Conservation (phyloP, 2,113 vertebrate genomes). For the Sardina pilchardus region DNA sequence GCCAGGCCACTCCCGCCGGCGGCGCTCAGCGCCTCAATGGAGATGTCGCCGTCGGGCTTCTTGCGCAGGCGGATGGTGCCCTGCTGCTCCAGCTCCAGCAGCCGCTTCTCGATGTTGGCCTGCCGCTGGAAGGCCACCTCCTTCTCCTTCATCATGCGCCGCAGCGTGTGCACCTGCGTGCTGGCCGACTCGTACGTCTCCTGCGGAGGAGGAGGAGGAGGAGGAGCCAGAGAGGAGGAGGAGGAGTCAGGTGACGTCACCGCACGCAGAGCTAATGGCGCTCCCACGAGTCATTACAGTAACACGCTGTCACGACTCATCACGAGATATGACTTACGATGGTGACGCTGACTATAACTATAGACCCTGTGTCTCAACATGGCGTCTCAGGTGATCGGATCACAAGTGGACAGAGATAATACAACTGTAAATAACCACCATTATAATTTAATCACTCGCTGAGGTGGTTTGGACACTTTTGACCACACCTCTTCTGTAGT, state of each 20-base stretch:
- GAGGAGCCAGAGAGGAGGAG: conserved; percentile 34
- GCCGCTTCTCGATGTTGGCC: conserved; percentile 76
- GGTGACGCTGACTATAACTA: not conserved
- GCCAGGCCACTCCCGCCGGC: conserved; percentile 40
- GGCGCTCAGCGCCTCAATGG: conserved; percentile 65
- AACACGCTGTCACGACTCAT: not conserved
- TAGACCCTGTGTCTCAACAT: not conserved
- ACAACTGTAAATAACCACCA: too few relatives aligned
- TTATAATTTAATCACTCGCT: too few relatives aligned
- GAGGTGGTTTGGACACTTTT: too few relatives aligned
- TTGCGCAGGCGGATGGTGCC: conserved; percentile 75
- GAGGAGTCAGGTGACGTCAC: not conserved
- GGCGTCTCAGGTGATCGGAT: too few relatives aligned
- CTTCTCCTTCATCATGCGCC: conserved; percentile 91
- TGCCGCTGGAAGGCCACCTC: conserved; percentile 87
- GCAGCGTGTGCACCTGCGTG: conserved; percentile 88
- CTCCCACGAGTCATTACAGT: not conserved
- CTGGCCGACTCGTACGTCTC: conserved; percentile 90
- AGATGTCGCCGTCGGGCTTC: conserved; percentile 72
- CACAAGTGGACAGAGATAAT: too few relatives aligned
- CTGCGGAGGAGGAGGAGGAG: too few relatives aligned
- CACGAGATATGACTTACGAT: not conserved
- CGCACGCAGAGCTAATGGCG: not conserved
- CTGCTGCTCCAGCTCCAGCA: conserved; percentile 73
- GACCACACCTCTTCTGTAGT: too few relatives aligned